Percentiles rank a stretch among this genome's conserved stretches.
These are phyloP conservation scores for Alcedo quadribrachys DNA, from an alignment of 2,797 vertebrate genomes.

Conservation along the genomic window DNA sequence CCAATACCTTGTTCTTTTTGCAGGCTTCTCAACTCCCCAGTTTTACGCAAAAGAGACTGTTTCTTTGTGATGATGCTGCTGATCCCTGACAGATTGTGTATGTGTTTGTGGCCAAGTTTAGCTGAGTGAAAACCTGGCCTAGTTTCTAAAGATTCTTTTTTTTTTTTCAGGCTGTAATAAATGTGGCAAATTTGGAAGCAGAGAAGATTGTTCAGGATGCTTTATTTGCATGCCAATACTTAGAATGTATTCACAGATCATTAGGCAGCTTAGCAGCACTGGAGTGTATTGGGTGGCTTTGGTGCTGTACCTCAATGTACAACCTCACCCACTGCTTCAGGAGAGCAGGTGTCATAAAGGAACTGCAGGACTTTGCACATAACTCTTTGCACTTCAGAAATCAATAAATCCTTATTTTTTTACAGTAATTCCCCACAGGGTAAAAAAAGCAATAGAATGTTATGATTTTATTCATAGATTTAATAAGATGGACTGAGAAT, in stretches of 20 bases:
- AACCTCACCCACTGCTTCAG: background rate
- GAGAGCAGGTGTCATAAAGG: background rate
- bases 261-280: background rate
- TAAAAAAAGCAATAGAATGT: background rate
- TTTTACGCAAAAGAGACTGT: background rate
- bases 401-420: rapidly evolving
- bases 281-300: background rate
- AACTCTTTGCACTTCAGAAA: background rate
- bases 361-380: background rate
- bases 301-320: background rate
- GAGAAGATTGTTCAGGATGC: background rate
- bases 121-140: constrained; percentile 44
- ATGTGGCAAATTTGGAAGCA: constrained; percentile 6
- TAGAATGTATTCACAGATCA: background rate
- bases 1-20: background rate
- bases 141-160: constrained; percentile 14
- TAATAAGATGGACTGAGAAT: background rate
- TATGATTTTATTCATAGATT: background rate
- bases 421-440: background rate
- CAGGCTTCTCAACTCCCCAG: background rate
- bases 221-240: background rate
- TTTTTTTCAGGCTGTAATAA: constrained; percentile 1
- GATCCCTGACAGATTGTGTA: constrained; percentile 46
- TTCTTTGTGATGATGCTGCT: constrained; percentile 31
- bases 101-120: constrained; percentile 33